A percentile compares a stretch with the other conserved stretches of the same genome.
Conservation (phyloP, 2,888 invertebrate species). For the Troides oblongomaculatus region DNA sequence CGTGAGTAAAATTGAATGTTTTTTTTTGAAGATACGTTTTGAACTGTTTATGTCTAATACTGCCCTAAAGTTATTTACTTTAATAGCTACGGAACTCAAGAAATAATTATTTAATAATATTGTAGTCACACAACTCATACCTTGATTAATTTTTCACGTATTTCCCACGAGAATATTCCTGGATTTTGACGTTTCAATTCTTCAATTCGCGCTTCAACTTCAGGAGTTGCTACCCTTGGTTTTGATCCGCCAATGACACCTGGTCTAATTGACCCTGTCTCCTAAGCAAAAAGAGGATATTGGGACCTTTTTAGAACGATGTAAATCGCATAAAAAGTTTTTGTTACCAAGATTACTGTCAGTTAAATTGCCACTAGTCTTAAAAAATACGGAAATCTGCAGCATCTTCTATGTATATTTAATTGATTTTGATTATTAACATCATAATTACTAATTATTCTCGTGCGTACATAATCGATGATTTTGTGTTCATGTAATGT, state of each 20-base stretch:
- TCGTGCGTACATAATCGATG: no score
- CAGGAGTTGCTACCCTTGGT: constrained; percentile 95
- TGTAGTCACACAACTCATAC: constrained; percentile 50
- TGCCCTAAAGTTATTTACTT: no score
- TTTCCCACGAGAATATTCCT: constrained; percentile 97
- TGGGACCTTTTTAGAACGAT: constrained; percentile 26
- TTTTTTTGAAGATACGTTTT: neutral
- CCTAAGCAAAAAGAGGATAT: constrained; percentile 74
- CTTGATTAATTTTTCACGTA: constrained; percentile 93
- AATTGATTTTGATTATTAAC: neutral
- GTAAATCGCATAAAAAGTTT: neutral
- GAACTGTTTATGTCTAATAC: neutral
- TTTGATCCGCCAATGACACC: constrained; percentile 97
- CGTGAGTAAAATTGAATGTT: neutral
- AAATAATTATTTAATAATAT: neutral
- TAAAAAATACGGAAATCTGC: no score
- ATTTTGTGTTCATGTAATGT: no score
- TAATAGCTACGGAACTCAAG: neutral
- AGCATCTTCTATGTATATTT: neutral
- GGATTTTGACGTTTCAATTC: constrained; percentile 95
- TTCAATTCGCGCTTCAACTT: constrained; percentile 94
- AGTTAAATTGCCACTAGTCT: neutral
- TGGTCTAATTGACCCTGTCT: constrained; percentile 96
- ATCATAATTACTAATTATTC: neutral
- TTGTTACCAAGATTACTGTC: neutral